phyloP scores from a whole-genome alignment of 2,888 invertebrate species.

The Agrotis puta region DNA sequence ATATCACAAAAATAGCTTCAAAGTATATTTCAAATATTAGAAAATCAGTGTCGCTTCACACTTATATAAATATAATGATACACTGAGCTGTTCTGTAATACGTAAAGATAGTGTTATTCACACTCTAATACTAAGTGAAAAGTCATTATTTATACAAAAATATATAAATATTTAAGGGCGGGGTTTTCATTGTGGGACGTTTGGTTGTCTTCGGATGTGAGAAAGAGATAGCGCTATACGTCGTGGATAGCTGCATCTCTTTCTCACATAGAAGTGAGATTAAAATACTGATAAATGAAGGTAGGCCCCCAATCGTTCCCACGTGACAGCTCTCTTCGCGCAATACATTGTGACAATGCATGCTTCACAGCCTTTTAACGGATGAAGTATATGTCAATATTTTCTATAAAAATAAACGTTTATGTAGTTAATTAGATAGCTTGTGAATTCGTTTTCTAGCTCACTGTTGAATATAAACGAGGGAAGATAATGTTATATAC shows the following conservation, averaged over 20 bases:
- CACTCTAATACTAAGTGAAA: constrained; percentile 86
- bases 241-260: neutral
- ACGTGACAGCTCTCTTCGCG: constrained; percentile 67
- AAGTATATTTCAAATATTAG: constrained; percentile 87
- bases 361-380: constrained; percentile 86
- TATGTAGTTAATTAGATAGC: constrained; percentile 87
- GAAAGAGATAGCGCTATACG: neutral
- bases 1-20: constrained; percentile 88
- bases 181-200: constrained; percentile 48
- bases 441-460: constrained; percentile 86
- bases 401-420: constrained; percentile 88
- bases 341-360: constrained; percentile 81
- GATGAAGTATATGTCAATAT: constrained; percentile 86
- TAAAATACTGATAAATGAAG: neutral
- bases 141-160: constrained; percentile 85
- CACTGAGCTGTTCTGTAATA: constrained; percentile 89
- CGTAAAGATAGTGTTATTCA: constrained; percentile 89
- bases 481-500: constrained; percentile 73
- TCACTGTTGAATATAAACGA: constrained; percentile 81
- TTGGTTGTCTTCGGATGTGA: constrained; percentile 14
- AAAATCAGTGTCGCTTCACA: constrained; percentile 88
- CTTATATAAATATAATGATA: constrained; percentile 79
- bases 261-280: neutral
- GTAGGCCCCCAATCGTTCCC: constrained; percentile 29
- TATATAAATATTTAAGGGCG: constrained; percentile 70